phyloP scores from a whole-genome alignment of 92 coral and sea anemone species.

The Zoanthus sansibaricus region DNA sequence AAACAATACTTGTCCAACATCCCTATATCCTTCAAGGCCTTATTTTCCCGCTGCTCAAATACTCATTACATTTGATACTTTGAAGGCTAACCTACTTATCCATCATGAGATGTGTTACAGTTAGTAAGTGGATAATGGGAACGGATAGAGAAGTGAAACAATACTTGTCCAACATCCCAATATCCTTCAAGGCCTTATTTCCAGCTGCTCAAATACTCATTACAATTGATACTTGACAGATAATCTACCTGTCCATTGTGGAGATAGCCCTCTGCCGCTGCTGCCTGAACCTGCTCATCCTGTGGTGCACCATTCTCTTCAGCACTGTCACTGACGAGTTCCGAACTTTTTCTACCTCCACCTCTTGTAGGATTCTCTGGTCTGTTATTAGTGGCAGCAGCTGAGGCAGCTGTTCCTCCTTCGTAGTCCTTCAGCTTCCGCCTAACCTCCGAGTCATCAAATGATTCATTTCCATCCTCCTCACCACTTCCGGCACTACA shows the following conservation, averaged over 20 bases:
- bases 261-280: slow-evolving; percentile 74
- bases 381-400: slow-evolving; percentile 72
- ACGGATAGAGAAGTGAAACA: not conserved
- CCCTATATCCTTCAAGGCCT: too few species aligned
- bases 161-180: not conserved
- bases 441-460: slow-evolving; percentile 83
- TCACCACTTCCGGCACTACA: slow-evolving; percentile 92
- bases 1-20: not conserved
- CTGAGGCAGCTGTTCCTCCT: slow-evolving; percentile 88
- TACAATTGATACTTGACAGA: too few species aligned
- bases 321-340: slow-evolving; percentile 70
- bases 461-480: slow-evolving; percentile 95
- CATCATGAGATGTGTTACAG: slow-evolving; percentile 60
- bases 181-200: too few species aligned
- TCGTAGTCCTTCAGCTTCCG: slow-evolving; percentile 84
- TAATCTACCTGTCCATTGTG: slow-evolving; percentile 84
- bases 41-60: too few species aligned
- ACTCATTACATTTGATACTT: too few species aligned
- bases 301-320: slow-evolving; percentile 84
- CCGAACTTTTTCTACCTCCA: slow-evolving; percentile 43
- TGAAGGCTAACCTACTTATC: slow-evolving; percentile 63
- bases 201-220: too few species aligned
- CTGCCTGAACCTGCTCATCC: slow-evolving; percentile 85
- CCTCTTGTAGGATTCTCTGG: slow-evolving; percentile 50
- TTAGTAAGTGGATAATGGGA: not conserved